Evolutionary conservation across 2,797 vertebrate species (phyloP).

Genomic region (Clamator glandarius): DNA sequence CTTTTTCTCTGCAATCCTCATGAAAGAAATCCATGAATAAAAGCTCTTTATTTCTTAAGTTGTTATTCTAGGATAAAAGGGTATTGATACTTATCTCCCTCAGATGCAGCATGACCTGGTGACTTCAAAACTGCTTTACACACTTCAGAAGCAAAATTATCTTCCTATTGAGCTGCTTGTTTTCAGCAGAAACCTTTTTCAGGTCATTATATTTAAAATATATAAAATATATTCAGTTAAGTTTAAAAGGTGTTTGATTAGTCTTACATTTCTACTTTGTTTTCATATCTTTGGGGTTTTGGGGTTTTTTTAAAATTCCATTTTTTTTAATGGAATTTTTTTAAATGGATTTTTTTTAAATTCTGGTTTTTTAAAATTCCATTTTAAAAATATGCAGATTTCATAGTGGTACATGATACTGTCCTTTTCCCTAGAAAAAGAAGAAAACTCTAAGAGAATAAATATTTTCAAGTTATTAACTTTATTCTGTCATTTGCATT

Average conservation of each 20-base stretch:
- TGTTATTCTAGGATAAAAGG: neutral
- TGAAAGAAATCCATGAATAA: neutral
- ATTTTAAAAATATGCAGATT: neutral
- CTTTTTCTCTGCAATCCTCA: neutral
- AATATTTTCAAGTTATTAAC: neutral
- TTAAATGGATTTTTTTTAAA: too few species aligned
- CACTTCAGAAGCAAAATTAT: neutral
- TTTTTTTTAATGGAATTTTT: too few species aligned
- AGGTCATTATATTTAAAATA: neutral
- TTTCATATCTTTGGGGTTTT: neutral
- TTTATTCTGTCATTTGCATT: neutral
- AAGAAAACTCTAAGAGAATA: slow-evolving; percentile 7
- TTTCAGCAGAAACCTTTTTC: neutral
- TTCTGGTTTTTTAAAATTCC: too few species aligned
- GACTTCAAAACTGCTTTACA: neutral
- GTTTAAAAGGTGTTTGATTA: neutral
- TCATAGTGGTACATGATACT: slow-evolving; percentile 1
- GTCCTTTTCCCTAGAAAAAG: neutral
- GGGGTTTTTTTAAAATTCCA: too few species aligned
- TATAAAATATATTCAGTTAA: neutral
- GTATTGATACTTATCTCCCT: neutral
- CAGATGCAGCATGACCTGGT: neutral
- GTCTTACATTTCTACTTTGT: neutral
- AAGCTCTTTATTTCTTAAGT: neutral
- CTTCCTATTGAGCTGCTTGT: neutral